Conservation (phyloP, 2,113 vertebrate species). For the Jaculus jaculus region DNA sequence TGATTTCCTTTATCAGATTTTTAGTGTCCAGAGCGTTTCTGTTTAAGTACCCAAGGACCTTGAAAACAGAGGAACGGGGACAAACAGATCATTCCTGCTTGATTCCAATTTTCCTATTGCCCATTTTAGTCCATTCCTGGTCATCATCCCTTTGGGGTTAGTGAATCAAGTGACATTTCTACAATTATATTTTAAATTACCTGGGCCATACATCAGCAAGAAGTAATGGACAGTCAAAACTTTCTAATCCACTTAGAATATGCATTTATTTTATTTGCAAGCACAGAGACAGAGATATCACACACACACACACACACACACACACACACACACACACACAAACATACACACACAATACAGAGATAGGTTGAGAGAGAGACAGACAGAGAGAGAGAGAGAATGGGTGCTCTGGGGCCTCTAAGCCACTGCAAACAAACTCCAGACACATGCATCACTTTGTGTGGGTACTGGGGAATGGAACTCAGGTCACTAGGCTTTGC, state of each 20-base stretch:
- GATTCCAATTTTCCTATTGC: background rate
- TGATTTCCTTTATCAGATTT: slow-evolving; percentile 95
- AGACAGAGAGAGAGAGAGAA: too few species aligned
- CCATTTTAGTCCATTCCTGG: background rate
- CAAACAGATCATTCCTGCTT: background rate
- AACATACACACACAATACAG: too few species aligned
- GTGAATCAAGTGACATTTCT: background rate
- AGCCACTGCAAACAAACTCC: too few species aligned
- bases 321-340: too few species aligned
- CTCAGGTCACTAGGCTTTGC: too few species aligned
- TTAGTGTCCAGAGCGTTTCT: slow-evolving; percentile 90
- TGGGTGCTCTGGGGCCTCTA: too few species aligned
- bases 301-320: too few species aligned
- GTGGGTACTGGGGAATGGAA: too few species aligned
- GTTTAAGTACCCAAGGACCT: slow-evolving; percentile 96
- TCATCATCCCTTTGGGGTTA: background rate
- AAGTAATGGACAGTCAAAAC: background rate
- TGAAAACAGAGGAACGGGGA: slow-evolving; percentile 46
- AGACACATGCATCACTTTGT: too few species aligned
- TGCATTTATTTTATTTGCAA: too few species aligned
- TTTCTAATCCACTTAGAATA: background rate
- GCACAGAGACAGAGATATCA: background rate
- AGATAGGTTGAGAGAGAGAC: too few species aligned
- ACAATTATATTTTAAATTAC: background rate
- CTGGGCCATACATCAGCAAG: background rate